These are phyloP conservation scores for Hydroisotoma schaefferi DNA, from an alignment of 2,888 invertebrate species.

Conservation along the genomic window DNA sequence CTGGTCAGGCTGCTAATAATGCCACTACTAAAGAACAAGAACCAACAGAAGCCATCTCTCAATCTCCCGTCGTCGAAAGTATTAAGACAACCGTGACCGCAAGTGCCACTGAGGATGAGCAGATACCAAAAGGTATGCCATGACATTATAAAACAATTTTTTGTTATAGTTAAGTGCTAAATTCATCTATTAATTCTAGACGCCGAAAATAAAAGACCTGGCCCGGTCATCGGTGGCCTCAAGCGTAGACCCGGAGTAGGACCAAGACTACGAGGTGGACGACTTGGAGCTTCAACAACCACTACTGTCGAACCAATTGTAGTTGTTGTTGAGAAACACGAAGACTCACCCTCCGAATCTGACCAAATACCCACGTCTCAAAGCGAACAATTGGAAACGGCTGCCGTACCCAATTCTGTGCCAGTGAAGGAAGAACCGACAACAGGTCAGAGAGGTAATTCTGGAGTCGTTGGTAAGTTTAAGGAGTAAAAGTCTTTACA, in stretches of 20 bases:
- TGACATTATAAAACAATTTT: conserved; percentile 1
- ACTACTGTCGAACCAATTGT: conserved; percentile 19
- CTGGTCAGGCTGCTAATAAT: conserved; percentile 15
- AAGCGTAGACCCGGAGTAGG: conserved; percentile 16
- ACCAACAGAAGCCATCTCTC: conserved; percentile 3
- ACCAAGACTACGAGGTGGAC: conserved; percentile 23
- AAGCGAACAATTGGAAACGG: conserved; percentile 25
- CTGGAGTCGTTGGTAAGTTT: conserved; percentile 40
- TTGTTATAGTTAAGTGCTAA: too few species aligned
- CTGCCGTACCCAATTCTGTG: conserved; percentile 13
- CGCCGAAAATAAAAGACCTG: conserved; percentile 9
- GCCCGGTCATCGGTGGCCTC: conserved; percentile 11
- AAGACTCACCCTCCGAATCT: conserved; percentile 17
- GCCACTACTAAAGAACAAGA: conserved; percentile 15
- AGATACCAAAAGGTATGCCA: neutral
- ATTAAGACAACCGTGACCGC: conserved; percentile 18
- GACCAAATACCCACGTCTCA: conserved; percentile 31
- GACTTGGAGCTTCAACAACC: conserved; percentile 31
- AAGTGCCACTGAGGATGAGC: conserved; percentile 7
- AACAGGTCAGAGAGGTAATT: conserved; percentile 26
- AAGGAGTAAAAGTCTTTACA: neutral
- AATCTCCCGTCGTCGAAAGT: conserved; percentile 3
- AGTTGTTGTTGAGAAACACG: conserved; percentile 11
- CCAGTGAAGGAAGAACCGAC: conserved; percentile 23
- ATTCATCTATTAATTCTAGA: neutral